Evolutionary conservation across 2,113 vertebrate genomes (phyloP).

Genomic region (Myotis lucifugus): DNA sequence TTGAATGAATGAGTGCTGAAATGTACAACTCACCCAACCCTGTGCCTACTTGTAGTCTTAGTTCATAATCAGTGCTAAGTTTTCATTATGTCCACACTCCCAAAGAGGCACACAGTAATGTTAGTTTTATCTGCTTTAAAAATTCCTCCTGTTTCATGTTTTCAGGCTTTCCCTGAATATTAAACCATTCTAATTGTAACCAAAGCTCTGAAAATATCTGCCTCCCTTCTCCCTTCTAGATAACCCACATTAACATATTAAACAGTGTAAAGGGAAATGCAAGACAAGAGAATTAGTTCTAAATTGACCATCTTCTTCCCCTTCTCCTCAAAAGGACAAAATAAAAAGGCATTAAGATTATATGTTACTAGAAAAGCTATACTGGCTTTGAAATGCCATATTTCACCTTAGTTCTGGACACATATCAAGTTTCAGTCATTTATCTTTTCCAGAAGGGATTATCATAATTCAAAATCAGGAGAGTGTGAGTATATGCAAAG

Average conservation of each 20-base stretch:
- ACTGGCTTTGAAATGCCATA: conserved; percentile 32
- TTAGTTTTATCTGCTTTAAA: conserved; percentile 26
- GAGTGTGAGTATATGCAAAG: conserved; percentile 25
- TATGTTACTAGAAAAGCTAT: neutral
- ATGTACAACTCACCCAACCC: neutral
- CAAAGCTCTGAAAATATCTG: neutral
- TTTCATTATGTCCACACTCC: neutral
- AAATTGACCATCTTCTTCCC: neutral
- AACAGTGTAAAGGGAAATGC: neutral
- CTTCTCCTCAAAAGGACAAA: neutral
- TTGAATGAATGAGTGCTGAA: neutral
- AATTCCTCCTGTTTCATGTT: neutral
- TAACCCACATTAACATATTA: neutral
- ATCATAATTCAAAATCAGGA: conserved; percentile 28
- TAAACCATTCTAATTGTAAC: neutral
- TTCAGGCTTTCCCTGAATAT: neutral
- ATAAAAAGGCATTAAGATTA: neutral
- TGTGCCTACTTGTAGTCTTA: neutral
- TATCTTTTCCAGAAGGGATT: conserved; percentile 37
- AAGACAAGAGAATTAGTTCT: neutral
- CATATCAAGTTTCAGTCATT: conserved; percentile 9
- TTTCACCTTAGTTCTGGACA: conserved; percentile 46
- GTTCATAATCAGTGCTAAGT: neutral
- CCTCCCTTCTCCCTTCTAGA: neutral
- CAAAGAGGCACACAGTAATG: neutral